phyloP scores from a whole-genome alignment of 1,140 invertebrate species.

The Mya arenaria region DNA sequence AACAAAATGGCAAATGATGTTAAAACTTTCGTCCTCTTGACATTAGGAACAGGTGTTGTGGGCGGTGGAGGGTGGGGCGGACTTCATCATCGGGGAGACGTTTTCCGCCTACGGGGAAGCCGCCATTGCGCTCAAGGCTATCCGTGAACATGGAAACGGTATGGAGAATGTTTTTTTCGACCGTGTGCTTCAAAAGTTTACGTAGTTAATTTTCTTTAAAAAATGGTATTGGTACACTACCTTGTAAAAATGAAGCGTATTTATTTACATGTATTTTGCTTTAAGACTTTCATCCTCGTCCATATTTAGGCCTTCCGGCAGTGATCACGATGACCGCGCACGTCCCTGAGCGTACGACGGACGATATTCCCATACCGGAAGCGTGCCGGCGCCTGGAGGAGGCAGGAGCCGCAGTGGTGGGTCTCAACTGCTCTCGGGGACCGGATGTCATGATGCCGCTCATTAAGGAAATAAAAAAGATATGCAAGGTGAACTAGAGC shows the following conservation, averaged over 20 bases:
- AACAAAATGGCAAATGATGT: too few relatives aligned
- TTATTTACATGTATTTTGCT: too few relatives aligned
- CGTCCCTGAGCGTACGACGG: conserved; percentile 64
- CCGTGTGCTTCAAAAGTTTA: too few relatives aligned
- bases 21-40: too few relatives aligned
- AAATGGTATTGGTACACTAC: too few relatives aligned
- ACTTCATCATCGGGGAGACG: conserved; percentile 75
- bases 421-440: conserved; percentile 76
- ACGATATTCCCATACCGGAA: conserved; percentile 67
- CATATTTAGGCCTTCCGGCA: conserved; percentile 52
- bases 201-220: too few relatives aligned
- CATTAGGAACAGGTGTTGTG: conserved; percentile 77
- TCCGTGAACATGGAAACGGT: conserved; percentile 71
- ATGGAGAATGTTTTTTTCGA: neutral
- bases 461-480: conserved; percentile 62
- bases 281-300: too few relatives aligned
- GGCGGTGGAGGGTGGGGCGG: conserved; percentile 71
- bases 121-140: conserved; percentile 67
- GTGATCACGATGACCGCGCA: conserved; percentile 58
- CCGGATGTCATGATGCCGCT: conserved; percentile 72
- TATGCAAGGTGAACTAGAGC: conserved; percentile 72
- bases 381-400: conserved; percentile 70
- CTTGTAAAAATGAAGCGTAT: too few relatives aligned
- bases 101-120: conserved; percentile 71
- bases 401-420: conserved; percentile 74